Evolutionary conservation across 2,888 invertebrate species (phyloP).

Genomic region (Drosophila rubida): DNA sequence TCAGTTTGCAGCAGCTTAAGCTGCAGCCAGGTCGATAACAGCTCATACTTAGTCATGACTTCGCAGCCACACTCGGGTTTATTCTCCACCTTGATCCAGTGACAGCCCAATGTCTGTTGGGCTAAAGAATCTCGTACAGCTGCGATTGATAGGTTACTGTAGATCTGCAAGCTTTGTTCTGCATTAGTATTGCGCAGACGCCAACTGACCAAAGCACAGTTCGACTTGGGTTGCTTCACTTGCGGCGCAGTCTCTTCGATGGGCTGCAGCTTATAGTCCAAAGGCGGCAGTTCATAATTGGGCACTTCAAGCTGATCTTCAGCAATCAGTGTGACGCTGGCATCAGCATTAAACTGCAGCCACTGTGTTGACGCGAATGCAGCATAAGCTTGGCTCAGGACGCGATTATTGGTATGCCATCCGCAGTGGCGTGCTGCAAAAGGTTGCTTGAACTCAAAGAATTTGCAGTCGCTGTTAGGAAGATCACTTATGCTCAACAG

Average conservation of each 20-base stretch:
- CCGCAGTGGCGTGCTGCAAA: constrained; percentile 79
- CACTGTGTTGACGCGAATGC: constrained; percentile 47
- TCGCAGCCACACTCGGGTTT: constrained; percentile 82
- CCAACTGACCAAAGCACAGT: constrained; percentile 67
- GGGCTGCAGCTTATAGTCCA: constrained; percentile 35
- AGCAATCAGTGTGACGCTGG: neutral
- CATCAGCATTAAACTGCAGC: constrained; percentile 34
- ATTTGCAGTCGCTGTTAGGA: constrained; percentile 31
- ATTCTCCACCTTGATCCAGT: constrained; percentile 77
- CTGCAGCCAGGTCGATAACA: constrained; percentile 79
- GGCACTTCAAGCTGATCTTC: neutral
- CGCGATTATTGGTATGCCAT: constrained; percentile 73
- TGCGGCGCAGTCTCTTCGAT: constrained; percentile 19
- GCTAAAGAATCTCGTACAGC: constrained; percentile 40
- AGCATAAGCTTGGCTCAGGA: constrained; percentile 57
- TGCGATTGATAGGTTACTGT: constrained; percentile 57
- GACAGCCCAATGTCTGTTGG: constrained; percentile 45
- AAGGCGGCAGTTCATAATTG: too few relatives aligned
- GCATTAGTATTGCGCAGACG: constrained; percentile 34
- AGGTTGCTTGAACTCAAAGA: constrained; percentile 69
- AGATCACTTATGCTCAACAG: constrained; percentile 48
- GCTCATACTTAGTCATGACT: constrained; percentile 76
- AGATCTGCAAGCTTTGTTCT: constrained; percentile 37
- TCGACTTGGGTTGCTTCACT: constrained; percentile 14
- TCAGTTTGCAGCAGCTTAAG: constrained; percentile 59